A percentile compares a stretch with the other conserved stretches of the same genome.
phyloP scores from a whole-genome alignment of 2,888 invertebrate species.

The Galerucella pusilla region DNA sequence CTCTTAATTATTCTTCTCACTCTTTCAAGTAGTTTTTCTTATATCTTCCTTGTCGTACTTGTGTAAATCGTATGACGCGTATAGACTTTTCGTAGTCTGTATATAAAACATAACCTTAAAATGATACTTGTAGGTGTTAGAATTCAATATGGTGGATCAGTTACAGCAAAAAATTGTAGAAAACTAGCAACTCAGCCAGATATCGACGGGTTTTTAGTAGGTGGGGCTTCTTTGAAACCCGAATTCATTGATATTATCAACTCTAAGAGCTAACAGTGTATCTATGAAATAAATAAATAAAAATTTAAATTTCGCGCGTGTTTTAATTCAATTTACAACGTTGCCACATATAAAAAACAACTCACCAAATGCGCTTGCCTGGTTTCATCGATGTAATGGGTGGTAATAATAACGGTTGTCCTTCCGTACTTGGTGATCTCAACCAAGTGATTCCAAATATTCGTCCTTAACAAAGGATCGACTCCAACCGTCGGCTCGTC shows the following conservation, averaged over 20 bases:
- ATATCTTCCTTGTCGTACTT: too few relatives aligned
- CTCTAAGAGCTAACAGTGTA: constrained; percentile 64
- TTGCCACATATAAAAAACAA: not conserved
- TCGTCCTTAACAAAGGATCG: constrained; percentile 89
- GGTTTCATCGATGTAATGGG: constrained; percentile 97
- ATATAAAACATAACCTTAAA: too few relatives aligned
- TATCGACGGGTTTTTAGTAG: constrained; percentile 99
- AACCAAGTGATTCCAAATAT: constrained; percentile 94
- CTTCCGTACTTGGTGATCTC: constrained; percentile 89
- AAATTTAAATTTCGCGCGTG: not conserved
- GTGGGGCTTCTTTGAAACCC: constrained; percentile 97
- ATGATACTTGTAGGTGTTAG: constrained; percentile 77
- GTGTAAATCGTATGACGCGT: too few relatives aligned
- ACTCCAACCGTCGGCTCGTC: constrained; percentile 96
- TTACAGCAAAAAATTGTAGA: constrained; percentile 91
- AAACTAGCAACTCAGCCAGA: constrained; percentile 91
- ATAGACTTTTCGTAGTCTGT: too few relatives aligned
- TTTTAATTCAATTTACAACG: not conserved
- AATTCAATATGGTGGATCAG: constrained; percentile 99
- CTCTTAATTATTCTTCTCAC: too few relatives aligned
- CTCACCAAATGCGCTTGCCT: constrained; percentile 88
- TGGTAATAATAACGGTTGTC: constrained; percentile 92
- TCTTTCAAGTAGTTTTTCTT: too few relatives aligned
- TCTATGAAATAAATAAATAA: too few relatives aligned
- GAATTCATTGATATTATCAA: constrained; percentile 97